phyloP scores from a whole-genome alignment of 2,113 vertebrate genomes.

The Oplegnathus fasciatus region DNA sequence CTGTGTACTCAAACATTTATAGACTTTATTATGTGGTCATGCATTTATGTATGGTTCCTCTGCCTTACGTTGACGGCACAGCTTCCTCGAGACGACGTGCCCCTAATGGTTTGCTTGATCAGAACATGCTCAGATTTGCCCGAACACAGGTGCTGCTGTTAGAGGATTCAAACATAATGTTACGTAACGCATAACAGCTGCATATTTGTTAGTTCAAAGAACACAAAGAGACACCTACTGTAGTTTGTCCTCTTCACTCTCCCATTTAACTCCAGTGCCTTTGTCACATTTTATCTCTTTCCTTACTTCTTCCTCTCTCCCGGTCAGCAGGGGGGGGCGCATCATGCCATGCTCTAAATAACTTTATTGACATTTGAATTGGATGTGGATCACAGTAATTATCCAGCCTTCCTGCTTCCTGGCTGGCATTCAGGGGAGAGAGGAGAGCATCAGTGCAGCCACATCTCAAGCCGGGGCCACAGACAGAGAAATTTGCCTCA shows the following conservation, averaged over 20 bases:
- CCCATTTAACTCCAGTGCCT: slow-evolving; percentile 29
- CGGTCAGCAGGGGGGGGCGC: slow-evolving; percentile 5
- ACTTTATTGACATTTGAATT: slow-evolving; percentile 82
- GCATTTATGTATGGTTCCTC: slow-evolving; percentile 71
- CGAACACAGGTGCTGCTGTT: slow-evolving; percentile 62
- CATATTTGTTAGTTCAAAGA: slow-evolving; percentile 43
- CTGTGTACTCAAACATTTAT: slow-evolving; percentile 75
- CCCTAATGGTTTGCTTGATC: slow-evolving; percentile 56
- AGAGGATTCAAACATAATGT: slow-evolving; percentile 26
- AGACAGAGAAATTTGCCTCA: slow-evolving; percentile 28
- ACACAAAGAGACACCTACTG: neutral
- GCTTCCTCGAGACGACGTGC: slow-evolving; percentile 12
- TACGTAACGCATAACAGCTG: slow-evolving; percentile 32
- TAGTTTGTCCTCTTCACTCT: neutral
- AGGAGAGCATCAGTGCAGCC: slow-evolving; percentile 46
- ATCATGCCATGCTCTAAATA: slow-evolving; percentile 74
- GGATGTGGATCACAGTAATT: slow-evolving; percentile 76
- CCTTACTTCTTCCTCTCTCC: slow-evolving; percentile 22
- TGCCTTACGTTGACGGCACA: neutral
- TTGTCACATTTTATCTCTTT: slow-evolving; percentile 14
- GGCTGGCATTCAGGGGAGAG: slow-evolving; percentile 57
- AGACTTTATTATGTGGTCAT: slow-evolving; percentile 69
- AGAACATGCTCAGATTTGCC: slow-evolving; percentile 32
- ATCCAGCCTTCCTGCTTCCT: slow-evolving; percentile 76
- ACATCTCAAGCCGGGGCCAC: slow-evolving; percentile 39